These are phyloP conservation scores for Panthera leo DNA, from an alignment of 2,113 vertebrate genomes.

Conservation along the genomic window DNA sequence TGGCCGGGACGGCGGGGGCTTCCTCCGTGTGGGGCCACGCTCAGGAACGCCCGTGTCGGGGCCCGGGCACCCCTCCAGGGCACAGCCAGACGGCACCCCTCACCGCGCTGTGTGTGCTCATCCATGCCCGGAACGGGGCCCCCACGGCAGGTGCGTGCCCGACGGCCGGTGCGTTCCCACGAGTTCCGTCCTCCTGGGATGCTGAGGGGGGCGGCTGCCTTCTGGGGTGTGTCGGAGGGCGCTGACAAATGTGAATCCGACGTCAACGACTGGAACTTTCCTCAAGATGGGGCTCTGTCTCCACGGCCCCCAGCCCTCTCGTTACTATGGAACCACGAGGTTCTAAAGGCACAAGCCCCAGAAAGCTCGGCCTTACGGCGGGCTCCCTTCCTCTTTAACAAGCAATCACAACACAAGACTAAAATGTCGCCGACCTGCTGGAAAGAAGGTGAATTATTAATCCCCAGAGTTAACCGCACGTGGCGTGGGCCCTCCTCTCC, in stretches of 20 bases:
- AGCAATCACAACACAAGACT: neutral
- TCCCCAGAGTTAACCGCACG: neutral
- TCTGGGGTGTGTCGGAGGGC: fast-evolving
- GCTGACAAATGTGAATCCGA: neutral
- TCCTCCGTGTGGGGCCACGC: neutral
- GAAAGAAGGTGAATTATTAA: neutral
- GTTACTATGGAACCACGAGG: neutral
- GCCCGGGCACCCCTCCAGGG: too few species aligned
- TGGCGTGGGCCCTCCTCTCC: too few species aligned
- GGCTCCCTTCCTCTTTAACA: neutral
- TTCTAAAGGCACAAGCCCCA: neutral
- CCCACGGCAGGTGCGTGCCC: neutral
- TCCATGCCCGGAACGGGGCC: neutral
- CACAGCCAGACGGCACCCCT: neutral
- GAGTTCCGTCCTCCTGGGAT: neutral
- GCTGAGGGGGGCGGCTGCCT: neutral
- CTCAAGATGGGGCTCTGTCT: neutral
- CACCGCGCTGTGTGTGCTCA: fast-evolving
- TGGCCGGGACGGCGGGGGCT: fast-evolving
- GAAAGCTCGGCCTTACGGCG: neutral
- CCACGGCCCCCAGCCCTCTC: neutral
- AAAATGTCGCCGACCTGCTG: neutral
- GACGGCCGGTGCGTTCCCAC: fast-evolving
- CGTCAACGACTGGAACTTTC: neutral
- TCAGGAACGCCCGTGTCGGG: neutral